Conservation (phyloP, 2,797 vertebrate species). For the Alauda arvensis region DNA sequence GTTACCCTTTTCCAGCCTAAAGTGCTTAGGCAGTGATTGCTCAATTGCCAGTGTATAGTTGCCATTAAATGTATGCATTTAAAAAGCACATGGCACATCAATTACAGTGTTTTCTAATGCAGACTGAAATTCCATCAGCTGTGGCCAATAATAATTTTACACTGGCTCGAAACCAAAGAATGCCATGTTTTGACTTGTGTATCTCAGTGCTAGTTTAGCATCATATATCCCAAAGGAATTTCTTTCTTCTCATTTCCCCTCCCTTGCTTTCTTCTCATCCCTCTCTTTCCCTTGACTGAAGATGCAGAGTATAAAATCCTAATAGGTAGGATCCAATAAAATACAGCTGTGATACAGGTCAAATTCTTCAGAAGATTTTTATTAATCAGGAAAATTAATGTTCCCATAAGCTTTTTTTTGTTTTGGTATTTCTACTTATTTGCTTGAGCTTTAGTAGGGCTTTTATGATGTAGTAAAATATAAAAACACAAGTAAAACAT, state of each 20-base stretch:
- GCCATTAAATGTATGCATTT: slow-evolving; percentile 34
- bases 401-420: not conserved
- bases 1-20: not conserved
- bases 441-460: not conserved
- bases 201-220: slow-evolving; percentile 63
- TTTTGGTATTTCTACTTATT: not conserved
- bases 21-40: not conserved
- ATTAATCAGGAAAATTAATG: not conserved
- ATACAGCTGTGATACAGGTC: not conserved
- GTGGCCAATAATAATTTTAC: slow-evolving; percentile 72
- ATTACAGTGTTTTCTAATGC: slow-evolving; percentile 61
- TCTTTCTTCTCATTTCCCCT: slow-evolving; percentile 1
- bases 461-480: not conserved
- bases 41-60: not conserved
- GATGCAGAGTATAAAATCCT: not conserved
- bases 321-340: not conserved
- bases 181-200: slow-evolving; percentile 69
- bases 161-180: slow-evolving; percentile 65
- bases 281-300: not conserved
- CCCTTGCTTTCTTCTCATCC: slow-evolving; percentile 3
- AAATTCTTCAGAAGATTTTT: not conserved
- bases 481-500: not conserved
- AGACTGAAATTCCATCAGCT: slow-evolving; percentile 63
- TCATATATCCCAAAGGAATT: slow-evolving; percentile 54
- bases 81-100: slow-evolving; percentile 47